Conservation (phyloP, 1,140 invertebrate genomes). For the Proctacanthus coquilletti region DNA sequence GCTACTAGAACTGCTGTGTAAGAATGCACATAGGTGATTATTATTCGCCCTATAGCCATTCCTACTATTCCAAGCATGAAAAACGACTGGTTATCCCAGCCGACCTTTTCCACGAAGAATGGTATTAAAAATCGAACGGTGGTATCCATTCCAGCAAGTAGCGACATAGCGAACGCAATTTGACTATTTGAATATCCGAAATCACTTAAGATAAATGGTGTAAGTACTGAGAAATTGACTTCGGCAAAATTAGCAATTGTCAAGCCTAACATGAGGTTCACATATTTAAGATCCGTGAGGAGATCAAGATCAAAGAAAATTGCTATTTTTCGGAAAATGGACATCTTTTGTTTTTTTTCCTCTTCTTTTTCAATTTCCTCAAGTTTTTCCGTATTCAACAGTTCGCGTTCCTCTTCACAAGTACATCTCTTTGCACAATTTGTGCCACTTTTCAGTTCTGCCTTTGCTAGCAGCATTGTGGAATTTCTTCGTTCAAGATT, state of each 20-base stretch:
- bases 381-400: conserved; percentile 20
- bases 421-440: conserved; percentile 1
- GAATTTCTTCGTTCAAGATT: no score
- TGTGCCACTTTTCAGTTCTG: no score
- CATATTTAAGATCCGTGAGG: conserved; percentile 44
- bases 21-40: conserved; percentile 33
- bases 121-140: conserved; percentile 42
- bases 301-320: conserved; percentile 50
- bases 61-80: conserved; percentile 47
- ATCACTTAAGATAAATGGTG: conserved; percentile 48
- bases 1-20: conserved; percentile 31
- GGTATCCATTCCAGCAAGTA: conserved; percentile 41
- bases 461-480: no score
- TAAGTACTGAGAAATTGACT: conserved; percentile 50
- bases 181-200: conserved; percentile 37
- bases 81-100: conserved; percentile 47
- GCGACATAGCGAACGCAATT: conserved; percentile 43
- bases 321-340: conserved; percentile 34
- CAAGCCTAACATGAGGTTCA: conserved; percentile 49
- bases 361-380: conserved; percentile 30
- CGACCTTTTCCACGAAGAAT: conserved; percentile 42
- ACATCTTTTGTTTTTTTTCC: no score
- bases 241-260: conserved; percentile 50
- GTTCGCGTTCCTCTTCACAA: neutral
- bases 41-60: conserved; percentile 44